These are phyloP conservation scores for Neoascia interrupta DNA, from an alignment of 2,888 invertebrate genomes.

Conservation along the genomic window DNA sequence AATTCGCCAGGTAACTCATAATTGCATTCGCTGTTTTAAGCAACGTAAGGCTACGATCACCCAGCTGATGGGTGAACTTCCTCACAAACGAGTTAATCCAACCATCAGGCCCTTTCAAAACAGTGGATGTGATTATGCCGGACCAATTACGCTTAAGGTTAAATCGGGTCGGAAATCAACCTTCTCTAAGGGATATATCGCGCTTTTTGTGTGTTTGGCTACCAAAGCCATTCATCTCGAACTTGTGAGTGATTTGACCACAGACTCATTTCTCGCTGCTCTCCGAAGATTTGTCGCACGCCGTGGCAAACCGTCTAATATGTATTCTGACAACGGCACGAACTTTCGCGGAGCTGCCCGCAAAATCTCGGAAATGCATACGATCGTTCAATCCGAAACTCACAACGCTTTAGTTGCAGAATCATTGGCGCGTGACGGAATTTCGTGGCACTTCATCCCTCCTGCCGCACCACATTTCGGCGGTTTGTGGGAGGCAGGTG, in stretches of 20 bases:
- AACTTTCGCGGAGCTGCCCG: constrained; percentile 47
- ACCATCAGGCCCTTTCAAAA: constrained; percentile 23
- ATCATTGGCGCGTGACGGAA: constrained; percentile 39
- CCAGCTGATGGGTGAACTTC: too few relatives aligned
- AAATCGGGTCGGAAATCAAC: too few relatives aligned
- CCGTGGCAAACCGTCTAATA: constrained; percentile 38
- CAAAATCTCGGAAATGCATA: constrained; percentile 28
- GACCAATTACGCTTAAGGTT: constrained; percentile 24
- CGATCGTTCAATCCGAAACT: constrained; percentile 3
- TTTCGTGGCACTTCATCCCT: constrained; percentile 55
- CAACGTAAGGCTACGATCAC: constrained; percentile 5
- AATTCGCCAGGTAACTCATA: constrained; percentile 14
- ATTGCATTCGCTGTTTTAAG: neutral
- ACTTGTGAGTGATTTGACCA: constrained; percentile 43
- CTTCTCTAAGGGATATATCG: too few relatives aligned
- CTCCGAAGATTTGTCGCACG: constrained; percentile 28
- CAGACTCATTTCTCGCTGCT: too few relatives aligned
- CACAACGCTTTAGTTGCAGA: constrained; percentile 23
- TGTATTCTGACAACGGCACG: too few relatives aligned
- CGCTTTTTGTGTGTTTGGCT: constrained; percentile 31
- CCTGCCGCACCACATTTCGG: constrained; percentile 52
- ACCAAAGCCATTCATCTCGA: constrained; percentile 40
- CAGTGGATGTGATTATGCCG: constrained; percentile 40
- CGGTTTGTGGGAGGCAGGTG: constrained; percentile 44
- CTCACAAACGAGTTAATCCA: constrained; percentile 17